Evolutionary conservation across 2,888 invertebrate genomes (phyloP), one percentile per base, ranked within the genome.

Genomic region (Parascotia fuliginaria): DNA sequence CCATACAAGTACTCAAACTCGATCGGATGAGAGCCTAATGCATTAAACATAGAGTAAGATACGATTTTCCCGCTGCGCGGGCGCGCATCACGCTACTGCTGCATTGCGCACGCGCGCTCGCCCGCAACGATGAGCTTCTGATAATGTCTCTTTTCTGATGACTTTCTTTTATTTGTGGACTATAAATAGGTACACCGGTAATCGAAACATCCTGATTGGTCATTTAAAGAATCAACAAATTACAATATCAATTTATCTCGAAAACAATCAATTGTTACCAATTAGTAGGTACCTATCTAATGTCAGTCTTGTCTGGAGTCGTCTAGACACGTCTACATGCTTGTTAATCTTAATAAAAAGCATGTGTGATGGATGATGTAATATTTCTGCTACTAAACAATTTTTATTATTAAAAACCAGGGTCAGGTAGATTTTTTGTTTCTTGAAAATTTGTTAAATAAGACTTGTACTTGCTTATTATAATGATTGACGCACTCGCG

Each of bases 41-140:
- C 79, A 85, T 86, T 78, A 87, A 66, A 82, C 81, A 87, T 85
- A 65, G 71, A 76, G 74, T 73, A 81, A 79, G 67, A 79, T 76
- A 79, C 70, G 75, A 84, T 83, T 85, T 86, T 87, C 79, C 81
- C 80, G 73, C 68, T 57, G 50, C 62, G 65, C 69, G 65, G 58
- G 55, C 57, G 65, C 71, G 59, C 56, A 46, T 64, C 78, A 83
- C 83, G 83, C 85, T 67, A 79, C 57, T 52, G 64, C 63, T 75
- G 78, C 82, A 88, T 87, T 82, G 76, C 86, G 60, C 68, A 57
- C 54, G 77, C 55, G 72, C 86, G 66, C 73, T 85, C 82, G 83
- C 67, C 76, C 78, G 87, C 72, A 60, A 83, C 89, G 76, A 73
- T 70, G 73, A 61, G 65, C 66, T 70, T 72, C 73, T 80, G 75